Conservation (phyloP, 2,113 vertebrate species). For the Clarias magur region DNA sequence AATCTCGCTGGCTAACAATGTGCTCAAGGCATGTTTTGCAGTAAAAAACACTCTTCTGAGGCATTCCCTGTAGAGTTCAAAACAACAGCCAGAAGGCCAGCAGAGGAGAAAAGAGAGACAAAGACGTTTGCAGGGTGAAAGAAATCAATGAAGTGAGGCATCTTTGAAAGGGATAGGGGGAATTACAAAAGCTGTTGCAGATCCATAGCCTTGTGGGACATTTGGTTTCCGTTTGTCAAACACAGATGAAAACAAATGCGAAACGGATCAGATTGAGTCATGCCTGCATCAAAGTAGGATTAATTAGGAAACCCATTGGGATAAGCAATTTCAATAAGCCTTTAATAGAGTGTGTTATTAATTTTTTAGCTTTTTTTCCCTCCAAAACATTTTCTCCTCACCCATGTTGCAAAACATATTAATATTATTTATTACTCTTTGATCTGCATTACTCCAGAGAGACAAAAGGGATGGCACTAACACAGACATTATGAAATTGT, state of each 20-base stretch:
- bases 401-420: constrained; percentile 13
- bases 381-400: not conserved
- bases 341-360: constrained; percentile 20
- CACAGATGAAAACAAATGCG: constrained; percentile 30
- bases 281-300: constrained; percentile 26
- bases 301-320: constrained; percentile 15
- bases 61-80: constrained; percentile 64
- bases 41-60: constrained; percentile 61
- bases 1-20: constrained; percentile 65
- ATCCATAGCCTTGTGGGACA: constrained; percentile 27
- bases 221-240: constrained; percentile 24
- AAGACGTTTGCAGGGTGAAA: constrained; percentile 35
- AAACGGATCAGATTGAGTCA: constrained; percentile 42
- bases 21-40: constrained; percentile 63
- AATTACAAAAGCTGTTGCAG: constrained; percentile 38
- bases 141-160: constrained; percentile 40
- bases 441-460: not conserved
- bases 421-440: not conserved
- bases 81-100: constrained; percentile 61
- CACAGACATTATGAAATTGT: not conserved
- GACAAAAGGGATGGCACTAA: not conserved
- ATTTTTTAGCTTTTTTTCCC: not conserved
- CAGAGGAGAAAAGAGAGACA: constrained; percentile 45
- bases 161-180: constrained; percentile 19
- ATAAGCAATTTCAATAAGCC: constrained; percentile 1